Evolutionary conservation across 2,888 invertebrate species (phyloP), one percentile per base, ranked within the genome.

Genomic region (Eremobia ochroleuca): DNA sequence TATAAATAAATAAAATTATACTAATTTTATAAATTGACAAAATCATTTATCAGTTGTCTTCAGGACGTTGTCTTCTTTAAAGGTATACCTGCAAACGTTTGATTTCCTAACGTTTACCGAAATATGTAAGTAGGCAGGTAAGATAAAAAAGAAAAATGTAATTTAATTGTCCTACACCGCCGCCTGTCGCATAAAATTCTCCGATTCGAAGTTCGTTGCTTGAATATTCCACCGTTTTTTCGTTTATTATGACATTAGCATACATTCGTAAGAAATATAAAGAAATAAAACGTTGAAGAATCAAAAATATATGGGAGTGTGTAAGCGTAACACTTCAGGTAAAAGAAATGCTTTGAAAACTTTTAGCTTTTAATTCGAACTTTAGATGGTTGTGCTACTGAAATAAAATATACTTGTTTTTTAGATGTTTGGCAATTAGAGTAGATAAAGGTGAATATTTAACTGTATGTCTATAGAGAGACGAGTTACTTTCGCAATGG

Each of bases 241-340:
- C 40, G 18, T 66, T n/a, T n/a, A 11, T 67, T 62, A 81, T 61
- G 1, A 77, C 49, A 81, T 81, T 77, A 81, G 70, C 83, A 81
- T 81, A 81, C 25, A 82, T 80, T 77, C 18, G 31, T 59, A 46
- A 34, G 49, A 59, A 25, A 72, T 59, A 43, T 68, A 82, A 46
- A 34, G 49, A 59, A 25, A 72, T 59, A 43, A 75, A 82, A 65
- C 6, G 49, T n/a, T 21, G 15, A 28, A 37, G 11, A 55, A 43
- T 82, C 40, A 34, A 67, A 31, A 9, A 55, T 55, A 28, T 67
- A 43, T 52, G 1, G 25, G 3, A 15, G 2, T 59, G 18, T 18
- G 13, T 21, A 3, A 21, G 15, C 43, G 34, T 34, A 25, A 65
- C n/a, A 61, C 4, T 61, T 25, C 11, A 9, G 21, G 11, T 34